These are phyloP conservation scores for Rhagonycha fulva DNA, from an alignment of 2,888 invertebrate species.

Conservation along the genomic window DNA sequence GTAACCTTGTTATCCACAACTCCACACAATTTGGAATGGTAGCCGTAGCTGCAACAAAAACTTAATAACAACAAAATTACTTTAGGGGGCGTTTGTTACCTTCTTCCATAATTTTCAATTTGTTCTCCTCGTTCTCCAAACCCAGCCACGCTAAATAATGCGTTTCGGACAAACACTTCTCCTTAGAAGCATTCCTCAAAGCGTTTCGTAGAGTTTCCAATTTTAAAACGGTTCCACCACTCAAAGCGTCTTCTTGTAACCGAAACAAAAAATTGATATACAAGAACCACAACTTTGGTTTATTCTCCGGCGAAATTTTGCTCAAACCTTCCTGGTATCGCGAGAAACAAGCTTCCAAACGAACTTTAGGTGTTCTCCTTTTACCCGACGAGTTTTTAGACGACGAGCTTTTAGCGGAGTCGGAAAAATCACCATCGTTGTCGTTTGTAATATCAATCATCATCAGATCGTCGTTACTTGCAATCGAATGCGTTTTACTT, in stretches of 20 bases:
- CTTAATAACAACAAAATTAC: neutral
- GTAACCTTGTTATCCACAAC: conserved; percentile 59
- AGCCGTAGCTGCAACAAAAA: conserved; percentile 50
- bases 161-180: conserved; percentile 41
- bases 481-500: neutral
- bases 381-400: neutral
- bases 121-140: conserved; percentile 38
- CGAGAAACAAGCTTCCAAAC: conserved; percentile 39
- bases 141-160: conserved; percentile 47
- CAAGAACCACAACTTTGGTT: conserved; percentile 37
- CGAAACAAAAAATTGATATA: conserved; percentile 63
- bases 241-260: conserved; percentile 56
- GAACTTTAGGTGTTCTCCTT: conserved; percentile 12
- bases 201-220: conserved; percentile 58
- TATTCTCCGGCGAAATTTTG: conserved; percentile 32
- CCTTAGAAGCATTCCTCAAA: conserved; percentile 44
- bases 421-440: neutral
- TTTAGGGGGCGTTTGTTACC: conserved; percentile 2
- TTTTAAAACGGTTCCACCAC: conserved; percentile 56
- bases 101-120: conserved; percentile 37
- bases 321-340: conserved; percentile 42
- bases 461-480: neutral
- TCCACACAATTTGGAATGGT: conserved; percentile 55
- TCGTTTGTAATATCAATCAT: neutral
- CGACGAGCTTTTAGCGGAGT: neutral